These are phyloP conservation scores for Drosophila austrosaltans DNA, from an alignment of 2,888 invertebrate species.

Conservation along the genomic window DNA sequence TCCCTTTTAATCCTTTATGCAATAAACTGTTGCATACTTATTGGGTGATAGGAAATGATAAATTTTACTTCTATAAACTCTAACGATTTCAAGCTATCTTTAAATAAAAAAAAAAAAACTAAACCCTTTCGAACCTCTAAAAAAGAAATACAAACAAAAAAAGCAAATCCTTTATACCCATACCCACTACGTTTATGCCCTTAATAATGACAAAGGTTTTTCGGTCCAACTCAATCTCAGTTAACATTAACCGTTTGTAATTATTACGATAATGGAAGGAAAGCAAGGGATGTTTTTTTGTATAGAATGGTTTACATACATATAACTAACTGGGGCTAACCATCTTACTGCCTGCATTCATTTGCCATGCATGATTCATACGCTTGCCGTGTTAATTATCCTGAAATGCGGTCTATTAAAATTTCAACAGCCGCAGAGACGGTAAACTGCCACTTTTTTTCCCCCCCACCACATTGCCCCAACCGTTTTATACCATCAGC, in stretches of 20 bases:
- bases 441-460: constrained; percentile 3
- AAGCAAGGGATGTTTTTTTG: not conserved
- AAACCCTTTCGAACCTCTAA: too few relatives aligned
- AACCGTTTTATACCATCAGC: not conserved
- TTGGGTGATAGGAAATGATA: too few relatives aligned
- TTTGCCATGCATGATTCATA: constrained; percentile 74
- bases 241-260: constrained; percentile 69
- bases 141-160: not conserved
- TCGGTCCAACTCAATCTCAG: constrained; percentile 60
- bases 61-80: too few relatives aligned
- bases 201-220: constrained; percentile 25
- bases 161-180: not conserved
- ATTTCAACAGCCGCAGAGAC: constrained; percentile 57
- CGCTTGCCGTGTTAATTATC: constrained; percentile 73
- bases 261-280: constrained; percentile 51
- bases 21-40: not conserved
- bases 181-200: not conserved
- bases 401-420: constrained; percentile 76
- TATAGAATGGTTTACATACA: not conserved
- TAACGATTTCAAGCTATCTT: too few relatives aligned
- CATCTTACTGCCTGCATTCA: constrained; percentile 40
- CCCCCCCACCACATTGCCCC: not conserved
- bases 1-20: too few relatives aligned
- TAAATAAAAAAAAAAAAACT: too few relatives aligned
- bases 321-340: not conserved